Base-by-base conservation (phyloP, 1,140 invertebrate species). In the Drosophila prosaltans region DNA sequence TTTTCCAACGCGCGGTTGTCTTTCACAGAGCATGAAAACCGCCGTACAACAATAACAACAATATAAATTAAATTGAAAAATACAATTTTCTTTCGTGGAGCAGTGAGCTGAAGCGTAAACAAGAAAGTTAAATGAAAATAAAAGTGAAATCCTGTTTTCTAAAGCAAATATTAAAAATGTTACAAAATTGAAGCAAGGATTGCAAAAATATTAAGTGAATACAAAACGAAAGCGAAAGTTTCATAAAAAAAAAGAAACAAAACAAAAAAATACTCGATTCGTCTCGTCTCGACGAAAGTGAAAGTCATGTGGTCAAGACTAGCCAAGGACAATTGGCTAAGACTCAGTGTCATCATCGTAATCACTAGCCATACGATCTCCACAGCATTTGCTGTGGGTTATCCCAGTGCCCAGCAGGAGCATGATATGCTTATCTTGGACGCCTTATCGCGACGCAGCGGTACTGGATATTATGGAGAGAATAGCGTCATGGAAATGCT, bases 401-500 rank as follows among this genome's bases (percentile, higher is more conserved):
- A 91, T 66, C 91, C 91, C 57, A 95, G 95, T 45, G 93, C 94
- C 3, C 95, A 95, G 61, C 95, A 96, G 81, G 95, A 96, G 69
- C 95, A 96, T 80, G 95, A 96, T 65, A 93, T 95, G 71, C 92
- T 96, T 61, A 92, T 97, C 32, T 93, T 96, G 67, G 95, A 96
- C 67, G 95, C 95, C 0, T 91, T 97, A 11, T 94, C 94, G 0
- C 94, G 94, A 39, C 94, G 95, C 77, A 95, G 95, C 76, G 93
- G 94, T 54, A 94, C 94, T 61, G 90, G 90, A 21, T 82, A 92
- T 30, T 91, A 92, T 62, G 93, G 94, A 73, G 95, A 96, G 68
- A 95, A 94, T 77, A 95, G 95, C 66, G 95, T 97, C 69, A 95
- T 97, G 94, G 95, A 97, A 86, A 95, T 97, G 94, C 93, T 97